Base-by-base conservation (phyloP, 2,888 invertebrate genomes). In the Rugalucina vietnamica region DNA sequence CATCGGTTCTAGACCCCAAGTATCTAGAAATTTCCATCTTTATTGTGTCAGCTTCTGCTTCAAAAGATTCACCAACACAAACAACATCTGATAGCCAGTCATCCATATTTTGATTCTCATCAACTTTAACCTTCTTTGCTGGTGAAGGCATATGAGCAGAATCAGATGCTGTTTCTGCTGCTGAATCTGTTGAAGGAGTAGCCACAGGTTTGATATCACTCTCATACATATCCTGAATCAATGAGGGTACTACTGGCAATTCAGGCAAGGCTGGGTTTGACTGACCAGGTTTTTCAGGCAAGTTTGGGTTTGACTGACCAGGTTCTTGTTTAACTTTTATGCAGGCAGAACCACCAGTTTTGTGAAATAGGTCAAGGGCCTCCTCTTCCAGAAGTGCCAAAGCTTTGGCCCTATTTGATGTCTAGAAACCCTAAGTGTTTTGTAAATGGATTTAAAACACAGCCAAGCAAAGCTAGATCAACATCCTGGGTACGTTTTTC, bases 391-490 rank as follows among this genome's bases (percentile, higher is more conserved):
- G 36, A 32, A 49, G 74, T 74, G 27, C 43, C 21, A 18, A 10
- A 50, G 49, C 74, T 29, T 39, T 74, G 49, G 49, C 29, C 43
- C 32, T 24, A 8, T 21, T 14, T 74, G 49, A n/a, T 29, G 14
- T 43, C 54, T 24, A 77, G 36, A 50, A 49, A 70, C n/a, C n/a
- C n/a, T n/a, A n/a, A n/a, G n/a, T n/a, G n/a, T n/a, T n/a, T 77
- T 24, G 77, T 77, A 27, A 43, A 77, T 10, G 77, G 77, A 37
- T 70, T 77, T 10, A 77, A 36, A 1, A 60, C 39, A 49, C 50
- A 49, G 10, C 32, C 77, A 10, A 70, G 27, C 3, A 77, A 21
- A 12, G 77, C 43, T 18, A 70, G 10, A n/a, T 77, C 70, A 18
- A 43, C 29, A 18, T 32, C 36, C n/a, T 49, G 43, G 18, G 49